phyloP scores from a whole-genome alignment of 2,113 vertebrate species.

The Helogale parvula region DNA sequence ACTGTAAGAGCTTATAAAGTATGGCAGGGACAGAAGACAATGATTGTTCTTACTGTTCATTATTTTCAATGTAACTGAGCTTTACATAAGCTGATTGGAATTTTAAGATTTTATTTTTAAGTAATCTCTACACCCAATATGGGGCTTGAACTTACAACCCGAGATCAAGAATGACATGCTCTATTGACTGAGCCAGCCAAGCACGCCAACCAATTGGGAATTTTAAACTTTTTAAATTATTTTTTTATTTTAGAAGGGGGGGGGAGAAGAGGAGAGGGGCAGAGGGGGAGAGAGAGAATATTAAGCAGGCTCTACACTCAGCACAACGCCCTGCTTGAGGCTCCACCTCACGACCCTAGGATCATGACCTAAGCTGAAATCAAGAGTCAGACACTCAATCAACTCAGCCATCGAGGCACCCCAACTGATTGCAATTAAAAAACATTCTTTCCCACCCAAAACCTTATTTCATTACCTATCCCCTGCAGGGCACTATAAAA shows the following conservation, averaged over 20 bases:
- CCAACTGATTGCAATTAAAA: neutral
- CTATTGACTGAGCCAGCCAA: neutral
- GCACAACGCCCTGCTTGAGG: too few relatives aligned
- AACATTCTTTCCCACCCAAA: neutral
- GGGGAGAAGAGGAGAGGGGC: too few relatives aligned
- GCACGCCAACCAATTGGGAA: neutral
- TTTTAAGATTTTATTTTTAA: neutral
- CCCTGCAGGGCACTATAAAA: neutral
- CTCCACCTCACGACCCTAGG: too few relatives aligned
- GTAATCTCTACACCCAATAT: neutral
- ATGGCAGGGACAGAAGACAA: neutral
- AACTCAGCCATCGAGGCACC: neutral
- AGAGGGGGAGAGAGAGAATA: too few relatives aligned
- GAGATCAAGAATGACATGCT: neutral
- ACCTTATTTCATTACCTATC: neutral
- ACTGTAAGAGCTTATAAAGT: neutral
- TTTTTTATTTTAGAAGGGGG: too few relatives aligned
- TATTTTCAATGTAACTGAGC: neutral
- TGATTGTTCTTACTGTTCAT: neutral
- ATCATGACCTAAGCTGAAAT: too few relatives aligned
- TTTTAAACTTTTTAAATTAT: too few relatives aligned
- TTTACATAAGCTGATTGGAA: neutral
- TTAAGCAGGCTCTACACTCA: too few relatives aligned
- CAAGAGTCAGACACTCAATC: too few relatives aligned
- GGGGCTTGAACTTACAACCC: neutral